Percentiles rank a stretch among this genome's conserved stretches.
Conservation (phyloP, 2,797 vertebrate genomes). For the Pogoniulus pusillus region DNA sequence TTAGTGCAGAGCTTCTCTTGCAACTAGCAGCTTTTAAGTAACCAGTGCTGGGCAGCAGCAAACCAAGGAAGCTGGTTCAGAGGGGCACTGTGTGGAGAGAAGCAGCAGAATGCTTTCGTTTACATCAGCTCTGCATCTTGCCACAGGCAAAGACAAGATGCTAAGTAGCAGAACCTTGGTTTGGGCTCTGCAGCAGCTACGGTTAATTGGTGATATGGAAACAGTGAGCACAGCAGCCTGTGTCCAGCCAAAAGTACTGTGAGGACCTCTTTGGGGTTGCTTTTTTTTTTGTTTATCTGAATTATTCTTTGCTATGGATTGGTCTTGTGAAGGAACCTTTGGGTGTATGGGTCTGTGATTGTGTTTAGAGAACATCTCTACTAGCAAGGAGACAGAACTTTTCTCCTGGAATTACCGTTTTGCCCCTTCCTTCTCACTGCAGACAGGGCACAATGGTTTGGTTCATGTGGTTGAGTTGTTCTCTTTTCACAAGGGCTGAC, state of each 20-base stretch:
- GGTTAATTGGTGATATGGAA: neutral
- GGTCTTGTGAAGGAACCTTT: neutral
- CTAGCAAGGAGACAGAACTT: neutral
- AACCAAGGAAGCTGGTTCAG: neutral
- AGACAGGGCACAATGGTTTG: neutral
- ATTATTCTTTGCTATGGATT: neutral
- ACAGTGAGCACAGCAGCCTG: neutral
- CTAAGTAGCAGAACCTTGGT: neutral
- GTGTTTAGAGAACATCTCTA: neutral
- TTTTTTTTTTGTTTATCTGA: accelerated
- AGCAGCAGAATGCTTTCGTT: neutral
- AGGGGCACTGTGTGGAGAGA: neutral
- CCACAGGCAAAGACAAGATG: neutral
- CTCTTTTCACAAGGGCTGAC: neutral
- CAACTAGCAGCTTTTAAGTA: neutral
- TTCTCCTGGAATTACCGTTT: neutral
- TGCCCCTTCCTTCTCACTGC: neutral
- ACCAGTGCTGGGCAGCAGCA: neutral
- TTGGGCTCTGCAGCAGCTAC: neutral
- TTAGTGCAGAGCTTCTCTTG: neutral
- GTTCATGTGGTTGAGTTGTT: neutral
- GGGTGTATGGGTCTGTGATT: neutral
- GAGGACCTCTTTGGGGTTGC: neutral
- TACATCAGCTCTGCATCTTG: neutral
- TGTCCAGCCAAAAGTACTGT: neutral